These are phyloP conservation scores for Microcebus jonahi DNA, from an alignment of 2,113 vertebrate species.

Conservation along the genomic window DNA sequence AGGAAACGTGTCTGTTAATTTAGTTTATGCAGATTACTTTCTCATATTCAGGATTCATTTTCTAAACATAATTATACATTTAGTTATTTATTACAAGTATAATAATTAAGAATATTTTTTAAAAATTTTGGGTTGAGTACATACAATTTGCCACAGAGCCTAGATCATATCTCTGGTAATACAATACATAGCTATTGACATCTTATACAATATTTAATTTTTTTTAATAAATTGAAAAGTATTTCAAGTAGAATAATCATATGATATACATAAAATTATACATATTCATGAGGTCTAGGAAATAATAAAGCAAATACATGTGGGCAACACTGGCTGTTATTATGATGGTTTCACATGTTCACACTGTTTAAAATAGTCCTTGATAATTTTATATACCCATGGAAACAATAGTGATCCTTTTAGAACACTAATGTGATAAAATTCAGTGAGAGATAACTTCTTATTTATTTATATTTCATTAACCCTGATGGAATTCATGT, in stretches of 20 bases:
- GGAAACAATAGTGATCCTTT: conserved; percentile 9
- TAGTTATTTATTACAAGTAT: neutral
- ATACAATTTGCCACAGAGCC: neutral
- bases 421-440: neutral
- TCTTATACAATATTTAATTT: neutral
- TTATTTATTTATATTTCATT: neutral
- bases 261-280: neutral
- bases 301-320: neutral
- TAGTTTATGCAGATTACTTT: neutral
- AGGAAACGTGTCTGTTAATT: neutral
- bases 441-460: neutral
- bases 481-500: neutral
- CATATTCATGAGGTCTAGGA: conserved; percentile 49
- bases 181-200: neutral
- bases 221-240: conserved; percentile 12
- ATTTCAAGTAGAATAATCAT: neutral
- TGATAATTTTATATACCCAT: neutral
- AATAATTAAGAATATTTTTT: neutral
- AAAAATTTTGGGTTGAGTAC: neutral
- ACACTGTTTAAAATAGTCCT: conserved; percentile 41
- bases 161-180: neutral
- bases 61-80: neutral
- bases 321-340: conserved; percentile 23
- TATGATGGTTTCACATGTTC: conserved; percentile 28
- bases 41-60: neutral